A percentile compares a stretch with the other conserved stretches of the same genome.
Conservation (phyloP, 2,797 vertebrate genomes). For the Protonibea diacanthus region DNA sequence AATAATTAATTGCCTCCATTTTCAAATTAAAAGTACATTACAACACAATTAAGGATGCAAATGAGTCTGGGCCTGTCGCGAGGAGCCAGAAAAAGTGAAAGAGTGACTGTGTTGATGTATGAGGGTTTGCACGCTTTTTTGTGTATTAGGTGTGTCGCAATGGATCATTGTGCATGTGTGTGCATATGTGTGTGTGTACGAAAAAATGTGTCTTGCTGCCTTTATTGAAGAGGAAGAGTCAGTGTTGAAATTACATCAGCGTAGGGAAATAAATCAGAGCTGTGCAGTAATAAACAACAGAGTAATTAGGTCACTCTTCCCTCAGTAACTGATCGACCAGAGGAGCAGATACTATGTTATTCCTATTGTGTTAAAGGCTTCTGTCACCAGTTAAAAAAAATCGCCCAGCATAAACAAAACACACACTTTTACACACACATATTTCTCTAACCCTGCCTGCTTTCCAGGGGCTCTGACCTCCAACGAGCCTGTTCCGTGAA, state of each 20-base stretch:
- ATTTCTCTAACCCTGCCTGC: slow-evolving; percentile 58
- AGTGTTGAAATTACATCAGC: slow-evolving; percentile 76
- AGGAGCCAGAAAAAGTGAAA: slow-evolving; percentile 78
- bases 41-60: slow-evolving; percentile 89
- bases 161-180: slow-evolving; percentile 67
- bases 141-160: slow-evolving; percentile 73
- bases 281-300: slow-evolving; percentile 76
- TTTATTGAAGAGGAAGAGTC: slow-evolving; percentile 67
- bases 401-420: slow-evolving; percentile 48
- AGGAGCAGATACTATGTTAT: slow-evolving; percentile 61
- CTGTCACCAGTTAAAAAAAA: slow-evolving; percentile 43
- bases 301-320: slow-evolving; percentile 78
- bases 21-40: slow-evolving; percentile 91
- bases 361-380: slow-evolving; percentile 62
- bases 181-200: slow-evolving; percentile 45
- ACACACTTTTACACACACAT: slow-evolving; percentile 47
- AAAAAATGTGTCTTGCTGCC: slow-evolving; percentile 36
- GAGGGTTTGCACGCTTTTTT: slow-evolving; percentile 68
- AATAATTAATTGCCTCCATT: slow-evolving; percentile 89
- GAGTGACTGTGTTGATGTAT: slow-evolving; percentile 77
- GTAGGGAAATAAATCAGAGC: slow-evolving; percentile 76
- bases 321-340: slow-evolving; percentile 64
- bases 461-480: slow-evolving; percentile 85
- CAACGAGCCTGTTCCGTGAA: slow-evolving; percentile 70
- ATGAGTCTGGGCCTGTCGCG: slow-evolving; percentile 83